Evolutionary conservation across 1,140 invertebrate genomes (phyloP), one percentile per base, ranked within the genome.

Genomic region (Diorhabda carinulata): DNA sequence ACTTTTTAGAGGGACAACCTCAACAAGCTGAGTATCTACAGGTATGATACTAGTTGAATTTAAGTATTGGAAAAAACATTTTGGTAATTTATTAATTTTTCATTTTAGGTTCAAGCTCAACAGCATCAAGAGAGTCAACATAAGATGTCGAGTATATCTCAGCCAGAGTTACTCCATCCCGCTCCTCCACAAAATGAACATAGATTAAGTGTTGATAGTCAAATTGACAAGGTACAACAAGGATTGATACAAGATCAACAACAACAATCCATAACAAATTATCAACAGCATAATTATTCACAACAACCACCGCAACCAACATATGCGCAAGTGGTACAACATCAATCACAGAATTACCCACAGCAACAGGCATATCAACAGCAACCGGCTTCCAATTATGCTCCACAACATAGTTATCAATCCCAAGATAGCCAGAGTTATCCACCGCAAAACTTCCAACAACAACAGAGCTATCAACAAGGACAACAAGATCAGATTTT

Each of bases 181-280:
- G 58, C 70, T 10, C 57, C 75, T 0, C 58, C 66, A 10, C 73
- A 73, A 61, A 44, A 68, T 6, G 77, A 80, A 58, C 79, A 80
- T 61, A 62, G 79, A 43, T 64, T 78, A 40, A 79, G 77, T 60
- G 77, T 80, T 3, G 78, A 81, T 56, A 74, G 78, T 68, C 78
- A 80, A 59, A 67, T 81, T 68, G 78, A 80, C 61, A 61, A 73
- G 59, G 43, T 70, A 43, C 73, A 74, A 10, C 72, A 74, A 67
- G 72, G 73, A 62, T 66, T 72, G 56, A 44, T 64, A 62, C 68
- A 72, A 64, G 62, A 68, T 56, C 60, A 68, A 63, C 82, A 43
- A 74, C 83, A 40, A 79, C 71, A 73, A 66, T 79, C 81, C 78
- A 71, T 71, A 63, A 79, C 82, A 67, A 82, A 81, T 64, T 81